Evolutionary conservation across 2,113 vertebrate genomes (phyloP), one percentile per base, ranked within the genome.

Genomic region (Lophura nycthemera): DNA sequence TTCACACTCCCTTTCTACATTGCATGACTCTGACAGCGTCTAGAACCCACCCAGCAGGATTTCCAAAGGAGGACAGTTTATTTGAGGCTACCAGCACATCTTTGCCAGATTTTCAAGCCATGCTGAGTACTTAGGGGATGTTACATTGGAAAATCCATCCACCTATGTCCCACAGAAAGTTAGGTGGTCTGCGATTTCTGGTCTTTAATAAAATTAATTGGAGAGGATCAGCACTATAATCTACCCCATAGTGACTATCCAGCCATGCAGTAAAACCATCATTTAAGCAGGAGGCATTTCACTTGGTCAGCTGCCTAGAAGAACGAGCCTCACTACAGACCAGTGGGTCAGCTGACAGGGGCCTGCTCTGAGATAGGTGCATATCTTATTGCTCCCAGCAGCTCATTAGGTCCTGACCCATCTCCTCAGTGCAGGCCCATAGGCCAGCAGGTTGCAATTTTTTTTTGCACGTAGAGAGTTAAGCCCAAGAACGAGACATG

Each of bases 361-460:
- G 30, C 42, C 65, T 77, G 20, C 17, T 6, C 50, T 65, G 42
- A 2, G 1, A 57, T 60, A 12, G 56, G 11, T 0, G 0, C 27
- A 29, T 50, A 64, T 61, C 29, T 59, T 32, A 29, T 60, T 14
- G 30, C 52, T 52, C 21, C 50, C 57, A 90, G 47, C 24, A 79
- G 56, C 67, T 79, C 18, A 10, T 70, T 36, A 90, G 34, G 24
- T 71, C 29, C 52, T 61, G 40, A 75, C 10, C 57, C 13, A 27
- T 45, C 32, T 59, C 56, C 40, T 34, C 36, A 56, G 34, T 25
- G 24, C 67, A 71, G 0, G 1, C 40, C 63, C 0, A 0, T 2
- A 42, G 40, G 83, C 50, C 29, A 86, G 45, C 45, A 71, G 34
- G 34, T n/a, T 76, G 21, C 25, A 83, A 40, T 45, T n/a, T 57